Percentiles rank a stretch among this genome's conserved stretches.
Evolutionary conservation across 2,113 vertebrate genomes (phyloP).

Genomic region (Capra hircus): DNA sequence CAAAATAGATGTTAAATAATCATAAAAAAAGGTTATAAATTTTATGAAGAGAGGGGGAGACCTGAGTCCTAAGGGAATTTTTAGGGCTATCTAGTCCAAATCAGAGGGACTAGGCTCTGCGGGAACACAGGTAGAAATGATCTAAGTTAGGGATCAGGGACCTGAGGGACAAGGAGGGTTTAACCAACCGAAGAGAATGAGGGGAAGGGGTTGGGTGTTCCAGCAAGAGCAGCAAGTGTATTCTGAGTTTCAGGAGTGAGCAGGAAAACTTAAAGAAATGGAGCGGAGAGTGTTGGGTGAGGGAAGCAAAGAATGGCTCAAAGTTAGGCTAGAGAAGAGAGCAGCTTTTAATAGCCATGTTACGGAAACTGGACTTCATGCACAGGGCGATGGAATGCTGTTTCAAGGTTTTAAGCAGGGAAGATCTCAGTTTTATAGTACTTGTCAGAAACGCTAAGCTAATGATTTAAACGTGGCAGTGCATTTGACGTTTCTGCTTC

Average conservation of each 20-base stretch:
- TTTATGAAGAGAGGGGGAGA: background rate
- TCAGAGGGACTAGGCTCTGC: background rate
- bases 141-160: background rate
- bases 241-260: background rate
- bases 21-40: background rate
- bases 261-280: background rate
- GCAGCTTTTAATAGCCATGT: background rate
- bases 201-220: background rate
- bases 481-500: background rate
- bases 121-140: background rate
- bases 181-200: background rate
- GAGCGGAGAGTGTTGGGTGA: too few relatives aligned
- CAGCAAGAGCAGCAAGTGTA: background rate
- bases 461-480: background rate
- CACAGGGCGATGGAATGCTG: background rate
- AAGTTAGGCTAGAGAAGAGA: background rate
- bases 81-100: background rate
- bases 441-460: background rate
- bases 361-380: background rate
- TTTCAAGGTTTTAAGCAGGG: background rate
- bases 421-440: background rate
- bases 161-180: background rate
- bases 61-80: background rate
- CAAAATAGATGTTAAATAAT: background rate
- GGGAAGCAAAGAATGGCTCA: background rate